Evolutionary conservation across 1,140 invertebrate species (phyloP).

Genomic region (Diachasmimorpha longicaudata): DNA sequence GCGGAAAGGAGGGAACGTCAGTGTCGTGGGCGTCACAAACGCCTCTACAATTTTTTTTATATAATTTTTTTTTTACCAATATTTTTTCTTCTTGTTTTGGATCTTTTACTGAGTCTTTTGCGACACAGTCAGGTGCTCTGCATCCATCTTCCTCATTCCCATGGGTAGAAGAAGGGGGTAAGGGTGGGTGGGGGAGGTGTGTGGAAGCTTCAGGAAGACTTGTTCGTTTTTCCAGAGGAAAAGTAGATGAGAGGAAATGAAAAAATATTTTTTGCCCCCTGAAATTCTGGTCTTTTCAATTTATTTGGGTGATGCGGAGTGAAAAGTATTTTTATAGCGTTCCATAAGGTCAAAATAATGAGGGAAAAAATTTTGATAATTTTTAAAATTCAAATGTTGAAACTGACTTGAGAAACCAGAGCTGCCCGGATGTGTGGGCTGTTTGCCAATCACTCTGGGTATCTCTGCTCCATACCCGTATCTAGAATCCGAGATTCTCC

Average conservation of each 20-base stretch:
- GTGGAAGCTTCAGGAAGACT: not conserved
- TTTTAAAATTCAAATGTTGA: too few relatives aligned
- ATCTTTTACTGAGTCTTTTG: slow-evolving; percentile 1
- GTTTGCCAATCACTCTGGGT: slow-evolving; percentile 55
- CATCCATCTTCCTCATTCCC: slow-evolving; percentile 25
- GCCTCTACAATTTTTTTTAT: slow-evolving; percentile 44
- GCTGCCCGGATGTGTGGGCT: slow-evolving; percentile 21
- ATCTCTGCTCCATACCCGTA: not conserved
- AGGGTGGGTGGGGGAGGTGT: not conserved
- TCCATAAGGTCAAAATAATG: too few relatives aligned
- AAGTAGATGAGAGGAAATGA: slow-evolving; percentile 13
- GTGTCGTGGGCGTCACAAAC: slow-evolving; percentile 58
- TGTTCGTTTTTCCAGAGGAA: not conserved
- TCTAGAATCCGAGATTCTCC: not conserved
- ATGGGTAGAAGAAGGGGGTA: slow-evolving; percentile 15
- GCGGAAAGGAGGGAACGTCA: slow-evolving; percentile 14
- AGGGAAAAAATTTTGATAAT: too few relatives aligned
- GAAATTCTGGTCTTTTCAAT: not conserved
- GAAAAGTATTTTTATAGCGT: too few relatives aligned
- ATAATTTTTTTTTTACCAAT: slow-evolving; percentile 35
- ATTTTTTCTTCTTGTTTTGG: slow-evolving; percentile 29
- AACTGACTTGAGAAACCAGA: too few relatives aligned
- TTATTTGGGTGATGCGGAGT: too few relatives aligned
- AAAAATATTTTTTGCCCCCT: not conserved
- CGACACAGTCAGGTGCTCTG: slow-evolving; percentile 23